Evolutionary conservation across 1,140 invertebrate species (phyloP).

Genomic region (Macrostomum lignano): DNA sequence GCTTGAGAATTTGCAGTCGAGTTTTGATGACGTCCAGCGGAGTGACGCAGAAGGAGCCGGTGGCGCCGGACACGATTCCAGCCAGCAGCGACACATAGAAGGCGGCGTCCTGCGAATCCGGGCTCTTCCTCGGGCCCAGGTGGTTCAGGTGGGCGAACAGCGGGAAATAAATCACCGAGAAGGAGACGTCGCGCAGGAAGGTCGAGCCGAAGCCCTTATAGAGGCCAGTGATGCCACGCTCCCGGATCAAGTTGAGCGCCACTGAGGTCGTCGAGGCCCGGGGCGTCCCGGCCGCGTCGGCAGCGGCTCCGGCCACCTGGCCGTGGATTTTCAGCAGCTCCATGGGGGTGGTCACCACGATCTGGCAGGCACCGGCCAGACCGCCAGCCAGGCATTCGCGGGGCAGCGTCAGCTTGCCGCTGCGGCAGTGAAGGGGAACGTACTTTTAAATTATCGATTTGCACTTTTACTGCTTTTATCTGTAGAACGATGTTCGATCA

Average conservation of each 20-base stretch:
- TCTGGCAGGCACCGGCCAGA: slow-evolving; percentile 77
- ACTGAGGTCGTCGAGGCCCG: slow-evolving; percentile 53
- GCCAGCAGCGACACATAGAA: slow-evolving; percentile 73
- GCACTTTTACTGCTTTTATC: no score
- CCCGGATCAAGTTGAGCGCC: slow-evolving; percentile 42
- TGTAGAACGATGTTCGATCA: slow-evolving; percentile 7
- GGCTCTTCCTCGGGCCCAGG: slow-evolving; percentile 31
- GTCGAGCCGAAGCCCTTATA: slow-evolving; percentile 84
- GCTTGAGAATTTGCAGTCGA: slow-evolving; percentile 71
- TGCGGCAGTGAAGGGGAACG: no score
- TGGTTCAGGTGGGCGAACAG: slow-evolving; percentile 71
- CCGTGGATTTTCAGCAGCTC: slow-evolving; percentile 91
- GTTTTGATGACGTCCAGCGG: no score
- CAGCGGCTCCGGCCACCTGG: slow-evolving; percentile 35
- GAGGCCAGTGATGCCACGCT: slow-evolving; percentile 63
- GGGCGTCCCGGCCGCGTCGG: slow-evolving; percentile 1
- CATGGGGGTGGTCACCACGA: slow-evolving; percentile 92
- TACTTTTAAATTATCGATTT: slow-evolving; percentile 1
- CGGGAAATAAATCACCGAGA: slow-evolving; percentile 93
- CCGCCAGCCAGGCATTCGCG: slow-evolving; percentile 69
- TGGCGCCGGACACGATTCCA: slow-evolving; percentile 57
- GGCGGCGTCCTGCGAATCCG: slow-evolving; percentile 39
- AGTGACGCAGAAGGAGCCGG: slow-evolving; percentile 63
- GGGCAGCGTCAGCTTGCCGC: slow-evolving; percentile 36
- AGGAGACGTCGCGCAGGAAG: slow-evolving; percentile 63